Evolutionary conservation across 2,888 invertebrate genomes (phyloP), one percentile per base, ranked within the genome.

Genomic region (Tenthredo amoena): DNA sequence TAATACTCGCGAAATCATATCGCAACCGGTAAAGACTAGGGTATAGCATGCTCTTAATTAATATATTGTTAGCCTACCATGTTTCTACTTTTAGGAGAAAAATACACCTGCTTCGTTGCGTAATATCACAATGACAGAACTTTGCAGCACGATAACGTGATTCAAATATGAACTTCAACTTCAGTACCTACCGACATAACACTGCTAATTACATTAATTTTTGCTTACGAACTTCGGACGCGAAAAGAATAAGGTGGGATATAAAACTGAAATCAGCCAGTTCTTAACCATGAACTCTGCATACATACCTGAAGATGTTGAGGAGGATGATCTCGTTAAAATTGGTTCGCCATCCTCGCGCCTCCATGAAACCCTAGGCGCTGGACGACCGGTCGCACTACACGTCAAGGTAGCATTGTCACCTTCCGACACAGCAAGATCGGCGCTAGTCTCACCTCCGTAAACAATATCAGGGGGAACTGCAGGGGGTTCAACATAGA

Each of bases 381-480:
- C 91, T 18, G 96, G 96, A 90, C 94, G 95, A 62, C 96, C 96
- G 62, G 94, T 94, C 40, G 95, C 95, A 86, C 94, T 93, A 91
- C 96, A 96, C 86, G 94, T 94, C 85, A 96, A 92, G 76, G 95
- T 95, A 74, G 95, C 95, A 91, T 96, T 95, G 88, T 95, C 95
- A 74, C 95, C 95, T 90, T 96, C 95, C 84, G 94, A 93, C 40
- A 95, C 95, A 76, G 95, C 95, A 87, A 95, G 92, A 92, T 96
- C 96, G 81, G 95, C 94, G 90, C 95, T 95, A 83, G 96, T 96
- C 87, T 95, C 95, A 84, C 94, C 94, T 88, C 95, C 95, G 90
- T 95, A 94, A 88, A 91, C 89, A 89, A 96, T 96, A 92, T 95
- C 95, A 87, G 96, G 96, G 34, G 96, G 95, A 85, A 96, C 96